These are phyloP conservation scores for Phalacrocorax brasilianus DNA, from an alignment of 2,113 vertebrate genomes.

Conservation along the genomic window DNA sequence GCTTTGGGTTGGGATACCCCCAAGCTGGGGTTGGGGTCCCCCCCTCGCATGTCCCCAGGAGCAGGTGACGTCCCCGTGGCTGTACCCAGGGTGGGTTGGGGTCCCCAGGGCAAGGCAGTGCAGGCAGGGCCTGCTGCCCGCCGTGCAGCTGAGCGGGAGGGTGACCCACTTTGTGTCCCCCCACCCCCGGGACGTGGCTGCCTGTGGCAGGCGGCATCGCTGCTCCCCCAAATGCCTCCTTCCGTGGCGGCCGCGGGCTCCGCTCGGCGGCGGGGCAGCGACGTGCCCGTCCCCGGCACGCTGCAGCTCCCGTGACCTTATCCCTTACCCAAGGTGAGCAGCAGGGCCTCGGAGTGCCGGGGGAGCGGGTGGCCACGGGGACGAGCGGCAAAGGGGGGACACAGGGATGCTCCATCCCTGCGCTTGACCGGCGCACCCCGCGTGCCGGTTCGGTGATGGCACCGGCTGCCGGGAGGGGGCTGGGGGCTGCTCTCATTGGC, in stretches of 20 bases:
- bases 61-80: too few species aligned
- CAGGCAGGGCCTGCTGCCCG: too few species aligned
- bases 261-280: neutral
- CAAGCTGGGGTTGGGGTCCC: neutral
- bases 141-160: too few species aligned
- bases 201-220: too few species aligned
- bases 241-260: neutral
- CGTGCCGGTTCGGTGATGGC: neutral
- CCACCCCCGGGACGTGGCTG: too few species aligned
- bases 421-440: accelerated
- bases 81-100: neutral
- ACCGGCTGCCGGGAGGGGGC: too few species aligned
- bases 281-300: neutral
- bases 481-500: too few species aligned
- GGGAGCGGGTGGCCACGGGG: neutral
- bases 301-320: slow-evolving; percentile 56
- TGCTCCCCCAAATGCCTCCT: too few species aligned
- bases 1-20: neutral
- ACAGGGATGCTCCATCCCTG: neutral
- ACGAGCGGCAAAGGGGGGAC: neutral
- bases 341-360: neutral
- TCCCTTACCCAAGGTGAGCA: slow-evolving; percentile 38
- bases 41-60: too few species aligned
- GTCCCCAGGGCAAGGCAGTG: too few species aligned
- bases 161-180: too few species aligned